Base-by-base conservation (phyloP, 1,140 invertebrate species). In the Aphelenchoides avenae region DNA sequence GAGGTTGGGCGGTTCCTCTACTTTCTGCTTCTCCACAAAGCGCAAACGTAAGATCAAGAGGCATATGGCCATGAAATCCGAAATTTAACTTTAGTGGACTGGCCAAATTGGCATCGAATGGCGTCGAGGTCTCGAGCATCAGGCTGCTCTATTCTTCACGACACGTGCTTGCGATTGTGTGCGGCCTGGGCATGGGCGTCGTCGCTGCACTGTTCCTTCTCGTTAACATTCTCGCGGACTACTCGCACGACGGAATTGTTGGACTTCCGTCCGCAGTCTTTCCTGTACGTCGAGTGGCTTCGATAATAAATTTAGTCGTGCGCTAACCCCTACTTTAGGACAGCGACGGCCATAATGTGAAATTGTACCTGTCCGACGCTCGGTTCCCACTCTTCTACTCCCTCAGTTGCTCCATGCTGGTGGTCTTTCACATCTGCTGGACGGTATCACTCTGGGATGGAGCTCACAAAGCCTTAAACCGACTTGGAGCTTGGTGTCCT, bases 121-220 rank as follows among this genome's bases (percentile, higher is more conserved):
- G 64, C 9, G 58, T 61, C 24, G 65, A 49, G n/a, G 44, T 62
- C 29, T 63, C 56, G 24, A 42, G 59, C 22, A 30, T 65, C 26
- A 44, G 57, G 13, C 29, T 69, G 13, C 33, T 65, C n/a, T 63
- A 47, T 42, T 70, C 63, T 4, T 69, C 65, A 11, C 63, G 63
- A 11, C 63, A 65, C 40, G 50, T 65, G 13, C 48, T 65, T n/a
- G 63, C 64, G n/a, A 51, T 70, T 6, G 65, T 67, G 24, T 67
- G 65, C 37, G 65, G 65, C 26, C 44, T 67, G 9, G 65, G 65
- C 29, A 71, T 67, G 43, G 65, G 65, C 11, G 54, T 60, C 3
- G 66, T 60, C n/a, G 63, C 68, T 4, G 65, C 66, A 24, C 29
- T 71, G 22, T 67, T 67, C 27, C 27, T 66, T 13, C 37, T 67